Evolutionary conservation across 2,888 invertebrate species (phyloP).

Genomic region (Slavum lentiscoides): DNA sequence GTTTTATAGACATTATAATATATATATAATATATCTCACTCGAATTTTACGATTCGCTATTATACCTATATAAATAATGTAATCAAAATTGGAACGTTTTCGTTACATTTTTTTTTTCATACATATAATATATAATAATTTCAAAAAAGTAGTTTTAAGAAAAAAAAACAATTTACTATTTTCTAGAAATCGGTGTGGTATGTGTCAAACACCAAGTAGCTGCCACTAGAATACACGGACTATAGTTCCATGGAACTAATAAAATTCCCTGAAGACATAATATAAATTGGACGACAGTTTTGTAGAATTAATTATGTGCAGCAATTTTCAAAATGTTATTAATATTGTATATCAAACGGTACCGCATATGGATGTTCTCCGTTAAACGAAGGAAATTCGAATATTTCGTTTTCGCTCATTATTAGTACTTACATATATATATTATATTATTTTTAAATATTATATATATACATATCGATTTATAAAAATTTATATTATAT

Average conservation of each 20-base stretch:
- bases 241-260: conserved; percentile 44
- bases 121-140: too few relatives aligned
- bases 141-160: not conserved
- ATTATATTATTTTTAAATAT: conserved; percentile 1
- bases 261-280: conserved; percentile 21
- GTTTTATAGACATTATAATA: not conserved
- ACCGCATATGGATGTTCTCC: conserved; percentile 41
- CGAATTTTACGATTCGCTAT: too few relatives aligned
- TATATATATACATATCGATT: not conserved
- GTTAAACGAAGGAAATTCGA: conserved; percentile 19
- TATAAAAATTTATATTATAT: not conserved
- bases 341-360: not conserved
- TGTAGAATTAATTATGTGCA: not conserved
- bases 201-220: conserved; percentile 42
- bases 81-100: too few relatives aligned
- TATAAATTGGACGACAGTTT: not conserved
- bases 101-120: too few relatives aligned
- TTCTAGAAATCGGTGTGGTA: not conserved
- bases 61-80: too few relatives aligned
- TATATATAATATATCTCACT: too few relatives aligned
- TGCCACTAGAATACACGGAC: conserved; percentile 36
- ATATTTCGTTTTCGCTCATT: not conserved
- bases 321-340: not conserved
- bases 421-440: not conserved
- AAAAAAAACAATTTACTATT: conserved; percentile 32